Evolutionary conservation across 1,140 invertebrate species (phyloP).

Genomic region (Apocrypta bakeri): DNA sequence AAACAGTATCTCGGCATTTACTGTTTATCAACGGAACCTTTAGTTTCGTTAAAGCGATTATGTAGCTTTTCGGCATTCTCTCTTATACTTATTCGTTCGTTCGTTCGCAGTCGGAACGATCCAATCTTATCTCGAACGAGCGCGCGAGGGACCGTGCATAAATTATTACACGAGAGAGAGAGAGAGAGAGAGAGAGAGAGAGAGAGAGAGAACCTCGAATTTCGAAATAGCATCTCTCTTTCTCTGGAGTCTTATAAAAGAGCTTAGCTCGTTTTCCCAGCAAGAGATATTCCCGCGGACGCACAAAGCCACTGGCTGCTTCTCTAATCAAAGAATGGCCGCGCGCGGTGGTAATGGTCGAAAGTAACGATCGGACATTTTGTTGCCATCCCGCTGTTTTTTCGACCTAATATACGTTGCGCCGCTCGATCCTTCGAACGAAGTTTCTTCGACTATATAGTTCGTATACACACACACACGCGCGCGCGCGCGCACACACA

Average conservation of each 20-base stretch:
- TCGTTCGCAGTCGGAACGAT: slow-evolving; percentile 36
- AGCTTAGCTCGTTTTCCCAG: slow-evolving; percentile 30
- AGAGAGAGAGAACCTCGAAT: slow-evolving; percentile 27
- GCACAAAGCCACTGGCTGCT: slow-evolving; percentile 6
- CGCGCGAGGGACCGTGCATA: slow-evolving; percentile 35
- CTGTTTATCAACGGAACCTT: slow-evolving; percentile 52
- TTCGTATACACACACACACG: too few relatives aligned
- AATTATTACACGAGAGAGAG: slow-evolving; percentile 31
- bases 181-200: neutral
- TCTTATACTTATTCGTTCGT: slow-evolving; percentile 49
- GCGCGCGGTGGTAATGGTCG: slow-evolving; percentile 56
- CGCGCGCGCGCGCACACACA: too few relatives aligned
- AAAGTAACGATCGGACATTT: slow-evolving; percentile 64
- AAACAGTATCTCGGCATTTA: slow-evolving; percentile 51
- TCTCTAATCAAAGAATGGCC: slow-evolving; percentile 62
- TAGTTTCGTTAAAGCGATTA: slow-evolving; percentile 51
- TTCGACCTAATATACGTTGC: slow-evolving; percentile 9
- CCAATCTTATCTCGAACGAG: slow-evolving; percentile 50
- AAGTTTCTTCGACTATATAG: neutral
- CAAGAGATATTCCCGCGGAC: slow-evolving; percentile 15
- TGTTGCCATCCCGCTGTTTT: neutral
- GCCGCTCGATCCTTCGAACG: neutral
- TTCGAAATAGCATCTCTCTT: slow-evolving; percentile 30
- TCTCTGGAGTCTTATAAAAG: slow-evolving; percentile 18
- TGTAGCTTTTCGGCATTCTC: slow-evolving; percentile 42